Percentiles rank a stretch among this genome's conserved stretches.
Conservation (phyloP, 2,888 invertebrate species). For the Aspidiotus rigidus region DNA sequence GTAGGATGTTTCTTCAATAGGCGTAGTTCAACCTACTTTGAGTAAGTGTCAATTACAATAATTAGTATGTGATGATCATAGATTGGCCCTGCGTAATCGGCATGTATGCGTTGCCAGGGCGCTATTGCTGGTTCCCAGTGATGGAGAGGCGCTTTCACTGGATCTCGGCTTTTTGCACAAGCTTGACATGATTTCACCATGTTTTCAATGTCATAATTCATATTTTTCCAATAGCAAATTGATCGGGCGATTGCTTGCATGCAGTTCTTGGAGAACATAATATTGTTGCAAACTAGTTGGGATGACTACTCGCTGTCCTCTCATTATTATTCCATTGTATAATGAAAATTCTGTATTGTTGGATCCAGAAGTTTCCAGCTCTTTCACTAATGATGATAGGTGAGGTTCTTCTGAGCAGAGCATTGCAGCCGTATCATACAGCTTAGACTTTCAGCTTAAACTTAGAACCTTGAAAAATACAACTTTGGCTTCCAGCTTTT, state of each 20-base stretch:
- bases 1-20: slow-evolving; percentile 35
- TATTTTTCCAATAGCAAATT: slow-evolving; percentile 38
- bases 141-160: slow-evolving; percentile 38
- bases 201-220: slow-evolving; percentile 38
- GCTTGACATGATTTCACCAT: slow-evolving; percentile 36
- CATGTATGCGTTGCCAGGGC: slow-evolving; percentile 39
- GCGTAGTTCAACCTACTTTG: slow-evolving; percentile 39
- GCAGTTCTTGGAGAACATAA: no score
- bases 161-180: slow-evolving; percentile 14
- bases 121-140: slow-evolving; percentile 38
- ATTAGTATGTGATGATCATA: slow-evolving; percentile 36
- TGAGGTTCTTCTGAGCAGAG: no score
- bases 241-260: slow-evolving; percentile 39
- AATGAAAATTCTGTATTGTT: slow-evolving; percentile 24
- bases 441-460: no score
- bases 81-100: slow-evolving; percentile 39
- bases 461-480: no score
- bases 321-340: slow-evolving; percentile 30
- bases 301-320: slow-evolving; percentile 33
- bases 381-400: not conserved
- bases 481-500: no score
- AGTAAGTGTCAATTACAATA: slow-evolving; percentile 38
- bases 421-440: no score
- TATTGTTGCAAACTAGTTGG: slow-evolving; percentile 33
- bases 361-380: slow-evolving; percentile 7